Conservation (phyloP, 2,888 invertebrate species). For the Drosophila emarginata region DNA sequence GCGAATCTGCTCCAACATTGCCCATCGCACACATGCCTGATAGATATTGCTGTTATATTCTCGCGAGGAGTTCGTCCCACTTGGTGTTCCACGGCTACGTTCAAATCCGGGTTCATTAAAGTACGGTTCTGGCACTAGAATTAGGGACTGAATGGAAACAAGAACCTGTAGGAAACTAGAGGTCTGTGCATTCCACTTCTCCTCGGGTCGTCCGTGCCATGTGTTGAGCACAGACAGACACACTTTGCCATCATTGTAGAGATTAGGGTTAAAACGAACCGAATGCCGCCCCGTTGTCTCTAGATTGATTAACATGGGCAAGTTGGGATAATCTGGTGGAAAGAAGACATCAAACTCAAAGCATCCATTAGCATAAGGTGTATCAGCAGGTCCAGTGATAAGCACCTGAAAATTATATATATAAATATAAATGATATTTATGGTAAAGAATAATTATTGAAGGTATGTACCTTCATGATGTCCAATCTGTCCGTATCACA, state of each 20-base stretch:
- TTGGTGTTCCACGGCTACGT: constrained; percentile 92
- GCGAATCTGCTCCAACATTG: constrained; percentile 95
- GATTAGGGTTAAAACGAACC: constrained; percentile 95
- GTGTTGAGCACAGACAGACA: constrained; percentile 97
- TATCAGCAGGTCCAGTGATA: constrained; percentile 95
- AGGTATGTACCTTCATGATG: constrained; percentile 93
- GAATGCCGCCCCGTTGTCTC: constrained; percentile 95
- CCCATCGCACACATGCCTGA: constrained; percentile 97
- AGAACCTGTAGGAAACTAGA: constrained; percentile 96
- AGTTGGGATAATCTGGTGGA: constrained; percentile 91
- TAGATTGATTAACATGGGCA: constrained; percentile 94
- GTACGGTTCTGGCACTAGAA: constrained; percentile 95
- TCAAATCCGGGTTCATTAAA: constrained; percentile 98
- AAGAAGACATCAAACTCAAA: constrained; percentile 96
- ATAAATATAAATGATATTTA: neutral
- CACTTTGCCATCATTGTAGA: constrained; percentile 97
- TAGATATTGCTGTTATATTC: constrained; percentile 98
- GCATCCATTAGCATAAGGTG: constrained; percentile 95
- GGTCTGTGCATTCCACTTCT: constrained; percentile 98
- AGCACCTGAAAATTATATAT: constrained; percentile 85
- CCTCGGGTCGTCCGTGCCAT: constrained; percentile 98
- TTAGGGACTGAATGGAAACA: constrained; percentile 95
- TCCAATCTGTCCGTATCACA: constrained; percentile 97
- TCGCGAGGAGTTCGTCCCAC: constrained; percentile 93
- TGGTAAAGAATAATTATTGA: constrained; percentile 17